Evolutionary conservation across 2,888 invertebrate genomes (phyloP).

Genomic region (Latheticus oryzae): DNA sequence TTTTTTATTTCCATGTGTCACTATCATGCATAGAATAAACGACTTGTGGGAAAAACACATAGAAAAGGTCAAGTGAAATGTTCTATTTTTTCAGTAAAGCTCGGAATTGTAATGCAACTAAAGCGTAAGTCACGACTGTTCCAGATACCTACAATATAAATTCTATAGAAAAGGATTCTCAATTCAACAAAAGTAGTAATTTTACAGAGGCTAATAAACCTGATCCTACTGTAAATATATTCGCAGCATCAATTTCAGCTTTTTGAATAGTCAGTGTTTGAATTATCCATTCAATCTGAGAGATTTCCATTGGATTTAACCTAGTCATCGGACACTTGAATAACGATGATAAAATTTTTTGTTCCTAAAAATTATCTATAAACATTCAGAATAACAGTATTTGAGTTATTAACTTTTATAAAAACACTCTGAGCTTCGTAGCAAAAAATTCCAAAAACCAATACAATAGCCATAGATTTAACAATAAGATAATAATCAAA

Average conservation of each 20-base stretch:
- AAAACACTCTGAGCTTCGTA: slow-evolving; percentile 6
- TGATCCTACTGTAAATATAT: slow-evolving; percentile 5
- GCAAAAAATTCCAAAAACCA: slow-evolving; percentile 4
- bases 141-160: slow-evolving; percentile 3
- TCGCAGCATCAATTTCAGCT: neutral
- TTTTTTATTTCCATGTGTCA: too few species aligned
- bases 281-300: slow-evolving; percentile 13
- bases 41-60: too few species aligned
- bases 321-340: slow-evolving; percentile 1
- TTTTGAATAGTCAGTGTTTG: neutral
- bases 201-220: slow-evolving; percentile 9
- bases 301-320: neutral
- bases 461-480: slow-evolving; percentile 9
- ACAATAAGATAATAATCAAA: slow-evolving; percentile 5
- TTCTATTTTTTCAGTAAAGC: too few species aligned
- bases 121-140: slow-evolving; percentile 16
- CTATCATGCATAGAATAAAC: too few species aligned
- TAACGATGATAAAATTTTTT: slow-evolving; percentile 1
- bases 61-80: too few species aligned
- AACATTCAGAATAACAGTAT: neutral
- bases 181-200: neutral
- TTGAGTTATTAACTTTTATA: neutral
- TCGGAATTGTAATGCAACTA: slow-evolving; percentile 29
- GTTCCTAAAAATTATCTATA: neutral
- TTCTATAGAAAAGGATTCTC: neutral